Evolutionary conservation across 1,140 invertebrate genomes (phyloP).

Genomic region (Camponotus floridanus): DNA sequence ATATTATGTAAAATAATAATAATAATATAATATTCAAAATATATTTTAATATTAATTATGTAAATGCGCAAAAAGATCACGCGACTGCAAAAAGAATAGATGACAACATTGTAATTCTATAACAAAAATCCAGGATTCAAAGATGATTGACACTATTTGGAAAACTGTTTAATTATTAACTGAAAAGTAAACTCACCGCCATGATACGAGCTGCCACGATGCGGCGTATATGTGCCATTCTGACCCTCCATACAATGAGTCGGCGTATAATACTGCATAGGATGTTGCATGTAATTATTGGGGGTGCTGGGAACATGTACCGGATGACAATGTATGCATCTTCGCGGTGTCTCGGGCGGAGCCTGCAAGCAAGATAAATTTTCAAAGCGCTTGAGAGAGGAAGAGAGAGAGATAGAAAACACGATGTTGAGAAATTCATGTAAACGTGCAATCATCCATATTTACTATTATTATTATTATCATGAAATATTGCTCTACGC

Average conservation of each 20-base stretch:
- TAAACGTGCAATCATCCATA: conserved; percentile 18
- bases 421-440: neutral
- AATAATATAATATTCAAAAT: conserved; percentile 2
- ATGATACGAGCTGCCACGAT: conserved; percentile 82
- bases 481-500: conserved; percentile 4
- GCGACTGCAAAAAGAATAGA: neutral
- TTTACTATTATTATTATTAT: conserved; percentile 41
- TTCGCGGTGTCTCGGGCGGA: conserved; percentile 80
- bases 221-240: conserved; percentile 80
- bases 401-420: neutral
- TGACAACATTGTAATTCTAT: neutral
- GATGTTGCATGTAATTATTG: conserved; percentile 81
- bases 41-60: conserved; percentile 13
- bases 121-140: neutral
- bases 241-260: conserved; percentile 79
- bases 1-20: neutral
- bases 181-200: conserved; percentile 79
- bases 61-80: neutral
- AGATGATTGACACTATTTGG: conserved; percentile 6
- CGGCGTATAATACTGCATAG: conserved; percentile 82
- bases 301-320: conserved; percentile 78
- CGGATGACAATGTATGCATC: conserved; percentile 83
- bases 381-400: conserved; percentile 11
- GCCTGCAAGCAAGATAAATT: conserved; percentile 73
- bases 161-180: neutral